These are phyloP conservation scores for Brachionus calyciflorus DNA, from an alignment of 1,140 invertebrate genomes.

Conservation along the genomic window DNA sequence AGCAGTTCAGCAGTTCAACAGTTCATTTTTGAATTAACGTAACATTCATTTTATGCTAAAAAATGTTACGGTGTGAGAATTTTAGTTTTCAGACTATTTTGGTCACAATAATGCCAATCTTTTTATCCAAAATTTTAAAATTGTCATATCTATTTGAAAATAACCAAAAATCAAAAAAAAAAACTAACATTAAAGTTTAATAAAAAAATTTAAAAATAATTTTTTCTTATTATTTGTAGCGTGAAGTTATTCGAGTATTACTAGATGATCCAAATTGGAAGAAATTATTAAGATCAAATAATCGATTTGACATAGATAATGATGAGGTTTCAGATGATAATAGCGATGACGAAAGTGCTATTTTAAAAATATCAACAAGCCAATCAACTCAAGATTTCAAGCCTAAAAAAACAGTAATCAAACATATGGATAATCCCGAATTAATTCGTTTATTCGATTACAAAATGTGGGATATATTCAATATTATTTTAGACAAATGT, in stretches of 20 bases:
- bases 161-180: too few species aligned
- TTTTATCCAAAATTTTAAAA: too few species aligned
- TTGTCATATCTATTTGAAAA: too few species aligned
- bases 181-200: too few species aligned
- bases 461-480: conserved; percentile 45
- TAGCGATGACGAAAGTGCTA: background rate
- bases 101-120: too few species aligned
- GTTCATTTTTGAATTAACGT: too few species aligned
- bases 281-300: conserved; percentile 19
- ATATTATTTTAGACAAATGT: conserved; percentile 35
- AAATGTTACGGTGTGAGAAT: too few species aligned
- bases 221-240: background rate
- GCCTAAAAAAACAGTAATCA: background rate
- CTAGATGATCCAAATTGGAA: conserved; percentile 40
- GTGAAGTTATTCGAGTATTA: conserved; percentile 34
- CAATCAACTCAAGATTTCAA: background rate
- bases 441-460: conserved; percentile 2
- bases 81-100: too few species aligned
- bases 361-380: background rate
- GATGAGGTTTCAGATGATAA: background rate
- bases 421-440: conserved; percentile 18
- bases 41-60: too few species aligned
- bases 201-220: too few species aligned
- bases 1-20: too few species aligned
- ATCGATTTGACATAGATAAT: background rate